Conservation (phyloP, 2,797 vertebrate species). For the Myotis daubentonii region DNA sequence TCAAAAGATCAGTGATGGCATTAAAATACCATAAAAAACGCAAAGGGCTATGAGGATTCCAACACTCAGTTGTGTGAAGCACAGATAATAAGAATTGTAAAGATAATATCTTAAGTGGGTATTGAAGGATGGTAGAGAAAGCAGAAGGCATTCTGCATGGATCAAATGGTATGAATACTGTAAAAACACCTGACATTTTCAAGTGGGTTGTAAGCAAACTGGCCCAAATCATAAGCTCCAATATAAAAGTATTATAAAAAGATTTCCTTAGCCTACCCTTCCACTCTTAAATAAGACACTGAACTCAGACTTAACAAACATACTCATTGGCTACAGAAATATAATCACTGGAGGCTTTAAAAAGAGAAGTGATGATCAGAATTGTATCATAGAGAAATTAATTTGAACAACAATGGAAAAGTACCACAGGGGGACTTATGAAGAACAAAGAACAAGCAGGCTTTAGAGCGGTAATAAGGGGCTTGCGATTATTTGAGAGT, state of each 20-base stretch:
- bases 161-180: neutral
- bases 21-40: neutral
- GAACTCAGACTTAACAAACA: neutral
- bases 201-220: neutral
- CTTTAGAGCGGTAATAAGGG: neutral
- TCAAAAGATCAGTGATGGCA: neutral
- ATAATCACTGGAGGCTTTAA: neutral
- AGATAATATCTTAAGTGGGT: neutral
- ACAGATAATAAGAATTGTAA: neutral
- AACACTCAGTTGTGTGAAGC: neutral
- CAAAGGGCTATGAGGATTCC: neutral
- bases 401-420: neutral
- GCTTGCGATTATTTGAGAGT: neutral
- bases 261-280: neutral
- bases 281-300: neutral
- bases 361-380: neutral
- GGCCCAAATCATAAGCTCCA: neutral
- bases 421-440: neutral
- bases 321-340: neutral
- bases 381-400: neutral
- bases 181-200: neutral
- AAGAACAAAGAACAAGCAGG: neutral
- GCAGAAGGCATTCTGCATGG: neutral
- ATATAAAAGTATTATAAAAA: neutral
- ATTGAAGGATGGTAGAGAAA: neutral